Evolutionary conservation across 1,140 invertebrate species (phyloP).

Genomic region (Drosophila micromelanica): DNA sequence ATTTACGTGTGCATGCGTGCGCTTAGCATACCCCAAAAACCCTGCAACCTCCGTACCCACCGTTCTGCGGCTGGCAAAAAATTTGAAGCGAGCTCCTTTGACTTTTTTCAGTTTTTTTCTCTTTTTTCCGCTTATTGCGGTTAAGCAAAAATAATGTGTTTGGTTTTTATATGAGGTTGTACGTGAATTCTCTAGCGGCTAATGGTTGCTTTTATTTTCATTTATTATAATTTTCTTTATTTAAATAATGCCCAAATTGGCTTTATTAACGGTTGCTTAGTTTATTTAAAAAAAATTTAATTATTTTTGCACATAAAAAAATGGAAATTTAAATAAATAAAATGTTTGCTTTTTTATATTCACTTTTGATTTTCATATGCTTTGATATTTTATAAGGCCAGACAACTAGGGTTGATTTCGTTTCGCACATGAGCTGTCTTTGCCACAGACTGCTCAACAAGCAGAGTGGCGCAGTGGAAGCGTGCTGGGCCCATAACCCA

Average conservation of each 20-base stretch:
- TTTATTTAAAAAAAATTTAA: not conserved
- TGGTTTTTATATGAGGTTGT: conserved; percentile 7
- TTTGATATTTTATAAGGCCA: too few relatives aligned
- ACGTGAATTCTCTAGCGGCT: conserved; percentile 29
- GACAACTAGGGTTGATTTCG: not conserved
- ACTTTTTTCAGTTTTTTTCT: conserved; percentile 22
- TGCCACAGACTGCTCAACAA: not conserved
- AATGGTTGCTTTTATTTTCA: conserved; percentile 1
- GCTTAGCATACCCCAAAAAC: conserved; percentile 52
- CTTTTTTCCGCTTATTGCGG: conserved; percentile 39
- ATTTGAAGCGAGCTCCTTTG: not conserved
- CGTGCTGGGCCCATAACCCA: conserved; percentile 99
- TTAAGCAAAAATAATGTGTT: conserved; percentile 60
- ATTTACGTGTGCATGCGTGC: conserved; percentile 74
- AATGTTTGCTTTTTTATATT: not conserved
- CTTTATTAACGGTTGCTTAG: not conserved
- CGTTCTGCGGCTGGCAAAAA: conserved; percentile 17
- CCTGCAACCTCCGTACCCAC: conserved; percentile 13
- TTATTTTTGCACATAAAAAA: not conserved
- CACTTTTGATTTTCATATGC: not conserved
- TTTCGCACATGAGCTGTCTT: not conserved
- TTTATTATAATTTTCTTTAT: conserved; percentile 1
- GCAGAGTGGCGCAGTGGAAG: conserved; percentile 93
- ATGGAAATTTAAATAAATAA: not conserved
- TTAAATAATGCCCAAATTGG: not conserved